Conservation (phyloP, 1,140 invertebrate genomes). For the Leguminivora glycinivorella region DNA sequence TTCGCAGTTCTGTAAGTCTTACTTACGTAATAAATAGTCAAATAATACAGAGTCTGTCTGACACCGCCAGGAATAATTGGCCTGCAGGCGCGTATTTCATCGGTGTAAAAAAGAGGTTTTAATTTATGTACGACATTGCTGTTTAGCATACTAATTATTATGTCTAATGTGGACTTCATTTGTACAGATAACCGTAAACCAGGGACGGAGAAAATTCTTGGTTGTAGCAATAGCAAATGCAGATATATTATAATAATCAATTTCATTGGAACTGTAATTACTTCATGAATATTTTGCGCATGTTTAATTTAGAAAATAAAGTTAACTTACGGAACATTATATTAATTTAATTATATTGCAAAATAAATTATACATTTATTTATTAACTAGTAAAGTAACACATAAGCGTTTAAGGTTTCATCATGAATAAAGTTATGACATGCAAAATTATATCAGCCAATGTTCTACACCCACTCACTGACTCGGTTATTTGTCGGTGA, state of each 20-base stretch:
- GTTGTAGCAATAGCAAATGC: not conserved
- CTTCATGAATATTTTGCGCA: not conserved
- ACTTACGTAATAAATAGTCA: not conserved
- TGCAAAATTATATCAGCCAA: conserved; percentile 2
- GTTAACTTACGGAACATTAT: no score
- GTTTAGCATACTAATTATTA: conserved; percentile 16
- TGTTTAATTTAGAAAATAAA: not conserved
- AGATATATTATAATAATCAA: not conserved
- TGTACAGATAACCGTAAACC: not conserved
- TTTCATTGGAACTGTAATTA: not conserved
- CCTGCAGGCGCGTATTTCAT: not conserved
- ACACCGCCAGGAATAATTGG: not conserved
- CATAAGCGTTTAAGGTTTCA: not conserved
- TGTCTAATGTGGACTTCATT: not conserved
- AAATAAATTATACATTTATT: conserved; percentile 8
- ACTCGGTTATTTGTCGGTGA: conserved; percentile 12
- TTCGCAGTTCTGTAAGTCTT: not conserved
- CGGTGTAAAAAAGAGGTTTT: conserved; percentile 7
- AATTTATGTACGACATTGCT: not conserved
- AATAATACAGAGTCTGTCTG: not conserved
- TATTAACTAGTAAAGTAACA: not conserved
- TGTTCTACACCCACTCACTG: conserved; percentile 1
- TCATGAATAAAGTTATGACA: conserved; percentile 23
- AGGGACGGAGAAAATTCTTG: not conserved
- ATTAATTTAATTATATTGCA: no score